Evolutionary conservation across 2,113 vertebrate species (phyloP).

Genomic region (Psilopsiagon aymara): DNA sequence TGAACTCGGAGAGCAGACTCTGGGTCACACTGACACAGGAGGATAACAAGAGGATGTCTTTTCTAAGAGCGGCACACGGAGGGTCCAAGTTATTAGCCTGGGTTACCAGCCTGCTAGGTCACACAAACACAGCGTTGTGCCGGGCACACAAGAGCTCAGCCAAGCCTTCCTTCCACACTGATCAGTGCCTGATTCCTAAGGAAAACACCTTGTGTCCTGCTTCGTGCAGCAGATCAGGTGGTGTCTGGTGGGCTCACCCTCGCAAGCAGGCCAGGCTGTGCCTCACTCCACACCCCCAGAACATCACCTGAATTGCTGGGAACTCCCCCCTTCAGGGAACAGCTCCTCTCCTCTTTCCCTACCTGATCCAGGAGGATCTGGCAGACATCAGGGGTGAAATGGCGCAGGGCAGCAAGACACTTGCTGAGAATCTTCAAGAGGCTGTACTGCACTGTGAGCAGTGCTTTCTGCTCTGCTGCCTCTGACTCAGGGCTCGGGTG

Average conservation of each 20-base stretch:
- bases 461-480: slow-evolving; percentile 86
- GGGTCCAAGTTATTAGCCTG: background rate
- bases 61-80: background rate
- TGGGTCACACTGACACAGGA: background rate
- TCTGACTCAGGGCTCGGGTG: slow-evolving; percentile 81
- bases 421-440: slow-evolving; percentile 98
- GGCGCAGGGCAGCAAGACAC: slow-evolving; percentile 89
- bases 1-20: background rate
- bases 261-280: background rate
- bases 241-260: background rate
- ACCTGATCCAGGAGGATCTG: slow-evolving; percentile 97
- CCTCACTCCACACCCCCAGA: background rate
- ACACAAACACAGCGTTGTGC: rapidly evolving
- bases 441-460: slow-evolving; percentile 90
- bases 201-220: background rate
- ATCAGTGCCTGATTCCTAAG: background rate
- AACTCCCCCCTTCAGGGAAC: background rate
- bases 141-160: background rate
- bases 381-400: slow-evolving; percentile 96
- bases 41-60: background rate
- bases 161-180: background rate
- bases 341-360: background rate
- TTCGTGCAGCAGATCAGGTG: background rate
- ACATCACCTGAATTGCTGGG: background rate
- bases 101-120: background rate